Conservation (phyloP, 2,888 invertebrate genomes). For the Nemurella pictetii region DNA sequence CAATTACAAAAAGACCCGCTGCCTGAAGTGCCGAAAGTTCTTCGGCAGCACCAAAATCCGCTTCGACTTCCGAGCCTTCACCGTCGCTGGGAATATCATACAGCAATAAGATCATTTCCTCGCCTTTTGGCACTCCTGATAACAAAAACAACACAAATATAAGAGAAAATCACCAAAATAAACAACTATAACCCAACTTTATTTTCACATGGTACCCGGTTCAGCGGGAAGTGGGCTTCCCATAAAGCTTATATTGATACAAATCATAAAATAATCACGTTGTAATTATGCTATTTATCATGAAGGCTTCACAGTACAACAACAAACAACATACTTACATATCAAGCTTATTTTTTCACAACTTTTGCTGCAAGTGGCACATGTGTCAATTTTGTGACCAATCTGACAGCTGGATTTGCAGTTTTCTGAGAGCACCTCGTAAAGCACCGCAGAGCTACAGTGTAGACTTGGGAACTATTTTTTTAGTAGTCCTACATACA, state of each 20-base stretch:
- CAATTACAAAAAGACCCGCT: too few relatives aligned
- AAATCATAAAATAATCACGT: too few relatives aligned
- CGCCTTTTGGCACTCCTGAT: not conserved
- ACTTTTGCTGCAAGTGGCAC: too few relatives aligned
- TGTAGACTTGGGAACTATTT: not conserved
- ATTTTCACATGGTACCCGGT: not conserved
- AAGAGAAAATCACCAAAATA: not conserved
- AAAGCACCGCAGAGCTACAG: too few relatives aligned
- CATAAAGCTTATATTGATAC: not conserved
- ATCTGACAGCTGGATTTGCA: too few relatives aligned
- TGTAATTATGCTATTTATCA: not conserved
- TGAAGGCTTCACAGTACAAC: not conserved
- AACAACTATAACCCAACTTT: not conserved
- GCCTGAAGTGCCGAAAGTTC: not conserved
- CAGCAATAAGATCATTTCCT: not conserved
- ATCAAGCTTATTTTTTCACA: too few relatives aligned
- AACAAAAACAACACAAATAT: not conserved
- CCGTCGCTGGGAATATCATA: constrained; percentile 9
- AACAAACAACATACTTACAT: constrained; percentile 12
- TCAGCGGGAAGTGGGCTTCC: constrained; percentile 21
- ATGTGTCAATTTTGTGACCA: too few relatives aligned
- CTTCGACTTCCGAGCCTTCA: constrained; percentile 9
- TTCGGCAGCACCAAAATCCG: not conserved
- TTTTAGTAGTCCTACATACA: not conserved
- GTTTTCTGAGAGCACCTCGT: too few relatives aligned